These are phyloP conservation scores for Philhelius pedissequus DNA, from an alignment of 2,888 invertebrate genomes.

Conservation along the genomic window DNA sequence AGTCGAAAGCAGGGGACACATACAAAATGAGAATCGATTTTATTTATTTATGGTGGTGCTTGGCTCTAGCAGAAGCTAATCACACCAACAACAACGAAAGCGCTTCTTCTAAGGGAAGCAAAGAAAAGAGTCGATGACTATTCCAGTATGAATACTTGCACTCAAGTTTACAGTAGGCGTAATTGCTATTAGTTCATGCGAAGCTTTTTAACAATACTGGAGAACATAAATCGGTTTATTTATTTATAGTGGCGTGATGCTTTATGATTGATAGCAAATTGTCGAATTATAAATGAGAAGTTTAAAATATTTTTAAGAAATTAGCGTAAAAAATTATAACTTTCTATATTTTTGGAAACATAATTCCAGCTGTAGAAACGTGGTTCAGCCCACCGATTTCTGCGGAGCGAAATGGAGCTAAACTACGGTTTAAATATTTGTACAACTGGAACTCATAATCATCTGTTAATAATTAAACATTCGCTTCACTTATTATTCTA, in stretches of 20 bases:
- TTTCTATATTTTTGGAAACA: too few species aligned
- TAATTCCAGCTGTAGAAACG: too few species aligned
- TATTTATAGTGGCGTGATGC: neutral
- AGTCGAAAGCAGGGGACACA: neutral
- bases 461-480: too few species aligned
- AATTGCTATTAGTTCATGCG: neutral
- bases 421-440: too few species aligned
- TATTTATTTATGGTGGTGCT: slow-evolving; percentile 48
- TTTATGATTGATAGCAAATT: neutral
- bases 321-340: too few species aligned
- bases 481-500: too few species aligned
- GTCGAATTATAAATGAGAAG: neutral
- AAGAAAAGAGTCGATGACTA: slow-evolving; percentile 19
- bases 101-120: slow-evolving; percentile 36
- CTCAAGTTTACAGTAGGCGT: slow-evolving; percentile 16
- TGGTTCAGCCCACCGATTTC: too few species aligned
- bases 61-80: slow-evolving; percentile 47
- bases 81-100: slow-evolving; percentile 7
- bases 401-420: too few species aligned
- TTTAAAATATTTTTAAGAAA: too few species aligned
- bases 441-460: too few species aligned
- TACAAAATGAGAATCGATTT: slow-evolving; percentile 11
- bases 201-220: neutral
- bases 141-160: neutral
- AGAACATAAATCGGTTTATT: neutral